These are phyloP conservation scores for Perizoma affinitatum DNA, from an alignment of 2,888 invertebrate genomes.

Conservation along the genomic window DNA sequence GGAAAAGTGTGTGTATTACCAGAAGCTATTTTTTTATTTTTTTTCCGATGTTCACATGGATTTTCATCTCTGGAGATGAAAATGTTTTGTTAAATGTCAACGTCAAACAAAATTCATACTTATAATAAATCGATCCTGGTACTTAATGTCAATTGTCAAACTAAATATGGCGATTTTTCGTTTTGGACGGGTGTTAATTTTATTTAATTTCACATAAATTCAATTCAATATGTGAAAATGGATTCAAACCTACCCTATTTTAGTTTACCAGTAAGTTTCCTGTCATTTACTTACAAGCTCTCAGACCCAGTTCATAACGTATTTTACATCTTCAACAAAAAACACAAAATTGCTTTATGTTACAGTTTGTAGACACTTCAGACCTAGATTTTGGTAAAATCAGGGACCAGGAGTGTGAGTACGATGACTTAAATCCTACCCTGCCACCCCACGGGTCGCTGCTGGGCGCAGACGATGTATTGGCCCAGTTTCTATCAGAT, in stretches of 20 bases:
- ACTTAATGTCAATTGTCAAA: too few species aligned
- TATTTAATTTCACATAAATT: too few species aligned
- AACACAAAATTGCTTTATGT: neutral
- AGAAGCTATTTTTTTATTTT: too few species aligned
- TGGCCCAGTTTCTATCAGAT: conserved; percentile 72
- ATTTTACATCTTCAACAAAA: neutral
- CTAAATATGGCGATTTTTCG: too few species aligned
- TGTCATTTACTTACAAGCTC: neutral
- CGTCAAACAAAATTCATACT: too few species aligned
- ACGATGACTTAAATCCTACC: conserved; percentile 58
- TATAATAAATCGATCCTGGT: too few species aligned
- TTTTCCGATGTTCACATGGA: too few species aligned
- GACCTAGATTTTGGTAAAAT: conserved; percentile 56
- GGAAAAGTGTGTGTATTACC: too few species aligned
- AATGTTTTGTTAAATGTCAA: too few species aligned
- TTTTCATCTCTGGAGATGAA: too few species aligned
- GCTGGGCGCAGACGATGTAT: conserved; percentile 66
- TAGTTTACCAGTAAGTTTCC: conserved; percentile 67
- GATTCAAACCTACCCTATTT: conserved; percentile 69
- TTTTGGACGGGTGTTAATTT: too few species aligned
- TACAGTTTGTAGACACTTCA: conserved; percentile 69
- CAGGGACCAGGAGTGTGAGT: conserved; percentile 55
- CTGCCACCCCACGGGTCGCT: conserved; percentile 58
- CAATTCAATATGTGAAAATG: conserved; percentile 46
- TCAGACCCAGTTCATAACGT: neutral